phyloP scores from a whole-genome alignment of 2,797 vertebrate species.

The Florisuga fusca region DNA sequence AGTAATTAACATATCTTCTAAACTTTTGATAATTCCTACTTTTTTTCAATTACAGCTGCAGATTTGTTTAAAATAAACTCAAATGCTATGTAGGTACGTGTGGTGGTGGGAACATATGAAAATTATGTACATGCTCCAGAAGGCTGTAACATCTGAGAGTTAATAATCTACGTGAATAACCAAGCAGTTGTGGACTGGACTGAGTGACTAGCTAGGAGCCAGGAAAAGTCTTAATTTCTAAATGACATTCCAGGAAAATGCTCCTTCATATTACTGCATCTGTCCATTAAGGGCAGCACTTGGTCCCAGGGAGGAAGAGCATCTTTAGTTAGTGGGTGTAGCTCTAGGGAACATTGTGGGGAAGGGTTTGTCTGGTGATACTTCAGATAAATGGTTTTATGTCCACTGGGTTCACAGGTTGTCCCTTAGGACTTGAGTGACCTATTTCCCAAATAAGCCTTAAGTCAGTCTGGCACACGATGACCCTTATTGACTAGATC shows the following conservation, averaged over 20 bases:
- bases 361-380: neutral
- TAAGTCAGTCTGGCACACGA: neutral
- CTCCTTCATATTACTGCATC: neutral
- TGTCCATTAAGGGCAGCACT: neutral
- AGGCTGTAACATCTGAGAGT: neutral
- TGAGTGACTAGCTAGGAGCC: neutral
- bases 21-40: slow-evolving; percentile 53
- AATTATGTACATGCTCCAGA: neutral
- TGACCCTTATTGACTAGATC: neutral
- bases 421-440: neutral
- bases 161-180: slow-evolving; percentile 23
- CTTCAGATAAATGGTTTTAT: neutral
- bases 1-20: slow-evolving; percentile 60
- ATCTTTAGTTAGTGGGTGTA: neutral
- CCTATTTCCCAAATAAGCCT: neutral
- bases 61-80: slow-evolving; percentile 51
- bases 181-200: neutral
- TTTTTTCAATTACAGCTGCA: slow-evolving; percentile 5
- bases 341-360: neutral
- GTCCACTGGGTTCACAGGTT: neutral
- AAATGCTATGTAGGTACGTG: neutral
- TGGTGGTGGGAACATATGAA: neutral
- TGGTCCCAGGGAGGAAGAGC: neutral
- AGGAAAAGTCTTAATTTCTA: neutral
- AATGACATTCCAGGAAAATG: neutral